These are phyloP conservation scores for Keiferia lycopersicella DNA, from an alignment of 2,888 invertebrate species.

Conservation along the genomic window DNA sequence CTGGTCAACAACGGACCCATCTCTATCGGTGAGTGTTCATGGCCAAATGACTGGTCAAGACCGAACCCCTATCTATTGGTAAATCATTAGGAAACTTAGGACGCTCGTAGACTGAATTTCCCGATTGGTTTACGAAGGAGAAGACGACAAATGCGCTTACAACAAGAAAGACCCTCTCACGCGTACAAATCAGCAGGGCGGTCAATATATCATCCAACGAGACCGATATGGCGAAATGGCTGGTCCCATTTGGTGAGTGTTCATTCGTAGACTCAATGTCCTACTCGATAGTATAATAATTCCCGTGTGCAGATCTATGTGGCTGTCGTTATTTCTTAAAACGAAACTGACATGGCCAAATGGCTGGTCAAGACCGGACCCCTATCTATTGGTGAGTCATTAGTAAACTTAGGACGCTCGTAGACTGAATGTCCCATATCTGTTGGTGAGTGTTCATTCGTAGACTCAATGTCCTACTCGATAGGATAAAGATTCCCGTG, in stretches of 20 bases:
- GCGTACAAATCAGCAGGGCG: constrained; percentile 87
- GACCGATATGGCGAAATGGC: constrained; percentile 94
- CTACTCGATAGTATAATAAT: constrained; percentile 74
- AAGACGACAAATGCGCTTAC: constrained; percentile 89
- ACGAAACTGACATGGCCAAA: constrained; percentile 93
- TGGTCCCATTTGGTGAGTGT: constrained; percentile 90
- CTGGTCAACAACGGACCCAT: constrained; percentile 94
- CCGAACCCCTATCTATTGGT: constrained; percentile 96
- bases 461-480: too few species aligned
- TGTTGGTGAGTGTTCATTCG: constrained; percentile 81
- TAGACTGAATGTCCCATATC: constrained; percentile 88
- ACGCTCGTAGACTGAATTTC: too few species aligned
- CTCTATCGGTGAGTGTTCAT: constrained; percentile 86
- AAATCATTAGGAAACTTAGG: constrained; percentile 32
- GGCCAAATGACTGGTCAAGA: constrained; percentile 92
- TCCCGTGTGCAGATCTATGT: constrained; percentile 86
- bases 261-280: not conserved
- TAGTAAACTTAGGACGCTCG: too few species aligned
- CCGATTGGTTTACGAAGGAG: constrained; percentile 91
- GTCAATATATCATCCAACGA: constrained; percentile 94
- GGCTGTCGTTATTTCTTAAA: constrained; percentile 93
- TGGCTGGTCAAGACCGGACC: constrained; percentile 95
- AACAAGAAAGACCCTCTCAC: constrained; percentile 82
- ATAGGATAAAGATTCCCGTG: too few species aligned
- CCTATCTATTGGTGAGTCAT: constrained; percentile 87